Evolutionary conservation across 1,140 invertebrate species (phyloP).

Genomic region (Triops longicaudatus): DNA sequence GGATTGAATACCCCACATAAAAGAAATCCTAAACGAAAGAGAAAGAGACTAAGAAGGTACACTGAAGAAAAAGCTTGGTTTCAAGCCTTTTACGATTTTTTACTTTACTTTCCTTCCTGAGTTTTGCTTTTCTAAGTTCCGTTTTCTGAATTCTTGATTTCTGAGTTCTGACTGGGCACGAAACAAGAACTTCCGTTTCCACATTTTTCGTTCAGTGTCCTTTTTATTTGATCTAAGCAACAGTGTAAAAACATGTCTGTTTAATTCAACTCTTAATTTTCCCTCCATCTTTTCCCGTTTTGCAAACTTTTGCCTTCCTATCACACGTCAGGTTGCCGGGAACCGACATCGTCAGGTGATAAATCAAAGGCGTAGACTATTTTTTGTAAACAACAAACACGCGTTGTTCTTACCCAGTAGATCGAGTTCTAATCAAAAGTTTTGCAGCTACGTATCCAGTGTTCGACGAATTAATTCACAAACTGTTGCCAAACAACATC

Average conservation of each 20-base stretch:
- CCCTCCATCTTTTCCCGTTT: neutral
- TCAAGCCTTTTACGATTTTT: too few species aligned
- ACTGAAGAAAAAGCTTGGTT: neutral
- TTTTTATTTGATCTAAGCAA: neutral
- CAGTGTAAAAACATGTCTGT: neutral
- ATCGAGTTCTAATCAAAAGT: neutral
- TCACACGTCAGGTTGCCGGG: constrained; percentile 43
- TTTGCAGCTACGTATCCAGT: neutral
- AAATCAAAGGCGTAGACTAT: constrained; percentile 7
- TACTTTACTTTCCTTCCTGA: too few species aligned
- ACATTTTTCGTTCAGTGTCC: neutral
- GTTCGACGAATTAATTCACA: neutral
- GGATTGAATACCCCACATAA: neutral
- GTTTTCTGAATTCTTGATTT: neutral
- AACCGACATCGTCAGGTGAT: constrained; percentile 39
- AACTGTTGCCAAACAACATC: neutral
- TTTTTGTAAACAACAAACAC: constrained; percentile 10
- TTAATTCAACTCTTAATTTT: neutral
- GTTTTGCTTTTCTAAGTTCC: neutral
- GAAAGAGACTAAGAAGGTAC: neutral
- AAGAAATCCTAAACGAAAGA: too few species aligned
- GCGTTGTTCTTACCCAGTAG: neutral
- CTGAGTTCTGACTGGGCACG: neutral
- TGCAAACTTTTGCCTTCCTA: constrained; percentile 31
- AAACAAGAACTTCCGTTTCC: neutral